Base-by-base conservation (phyloP, 2,888 invertebrate species). In the Chouioia cunea region DNA sequence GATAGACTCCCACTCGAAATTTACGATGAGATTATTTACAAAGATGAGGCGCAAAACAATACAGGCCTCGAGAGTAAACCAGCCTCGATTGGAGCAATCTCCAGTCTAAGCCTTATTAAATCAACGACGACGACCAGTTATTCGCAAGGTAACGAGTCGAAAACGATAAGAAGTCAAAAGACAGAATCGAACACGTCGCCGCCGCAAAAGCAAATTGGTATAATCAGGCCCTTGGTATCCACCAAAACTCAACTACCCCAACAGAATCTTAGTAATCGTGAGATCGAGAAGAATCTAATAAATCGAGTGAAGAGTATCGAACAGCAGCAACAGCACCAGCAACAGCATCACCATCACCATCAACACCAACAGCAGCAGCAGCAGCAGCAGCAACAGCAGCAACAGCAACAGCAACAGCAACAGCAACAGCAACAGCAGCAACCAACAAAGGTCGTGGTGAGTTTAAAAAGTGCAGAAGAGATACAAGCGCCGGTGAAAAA, bases 261-360 rank as follows among this genome's bases (percentile, higher is more conserved):
- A 60, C 84, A 83, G 73, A 83, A 84, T 73, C 85, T 91, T 65
- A 90, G 91, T 57, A 88, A 89, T 70, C 86, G 89, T 64, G 92
- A 91, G 83, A 88, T 91, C 65, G 91, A 91, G 80, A 92, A 92
- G 82, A 92, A 92, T 85, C 85, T 90, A 54, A 91, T 90, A 71
- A 92, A 92, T 84, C 88, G 89, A 75, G 89, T 89, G 71, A 91
- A 91, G 82, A 90, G 89, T 63, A 86, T 87, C 73, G 88, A 89
- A 77, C 73, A 50, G 10, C 48, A 48, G 48, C 48, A 48, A 4
- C 48, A 48, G 0, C 48, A 48, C 0, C 48, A 48, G 1, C 48
- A 48, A 48, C 48, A 48, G 15, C 48, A 48, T 14, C 48, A 48
- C 0, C 48, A 10, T 14, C 48, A 48, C 8, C 48, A 48, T 0